Conservation (phyloP, 53 echinoderm and acorn worm species). For the Hippasteria phrygiana region DNA sequence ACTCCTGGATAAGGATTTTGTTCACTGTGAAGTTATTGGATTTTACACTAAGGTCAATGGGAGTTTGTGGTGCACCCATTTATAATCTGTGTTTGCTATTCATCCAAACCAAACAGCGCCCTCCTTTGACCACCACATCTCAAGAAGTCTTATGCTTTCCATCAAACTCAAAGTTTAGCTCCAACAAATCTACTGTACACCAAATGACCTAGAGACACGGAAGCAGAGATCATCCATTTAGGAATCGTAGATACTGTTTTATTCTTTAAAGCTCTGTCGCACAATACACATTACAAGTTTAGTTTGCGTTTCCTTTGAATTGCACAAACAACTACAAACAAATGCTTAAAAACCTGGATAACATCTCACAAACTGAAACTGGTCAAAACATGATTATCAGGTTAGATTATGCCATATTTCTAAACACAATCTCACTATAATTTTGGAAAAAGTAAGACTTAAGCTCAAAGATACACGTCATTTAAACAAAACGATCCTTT, state of each 20-base stretch:
- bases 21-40: no score
- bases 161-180: no score
- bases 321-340: constrained; percentile 54
- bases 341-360: constrained; percentile 35
- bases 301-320: constrained; percentile 14
- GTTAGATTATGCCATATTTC: neutral
- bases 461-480: neutral
- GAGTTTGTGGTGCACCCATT: no score
- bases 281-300: constrained; percentile 40
- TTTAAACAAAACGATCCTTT: neutral
- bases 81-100: no score
- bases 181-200: neutral
- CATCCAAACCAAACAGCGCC: no score
- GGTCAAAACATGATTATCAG: neutral
- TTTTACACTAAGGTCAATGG: no score
- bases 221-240: neutral
- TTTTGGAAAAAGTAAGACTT: neutral
- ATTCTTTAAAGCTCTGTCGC: constrained; percentile 57
- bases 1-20: no score
- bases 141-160: no score
- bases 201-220: neutral
- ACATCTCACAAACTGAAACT: neutral
- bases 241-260: constrained; percentile 55
- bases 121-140: no score
- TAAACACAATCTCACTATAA: neutral